Base-by-base conservation (phyloP, 2,113 vertebrate species). In the Anser cygnoides region DNA sequence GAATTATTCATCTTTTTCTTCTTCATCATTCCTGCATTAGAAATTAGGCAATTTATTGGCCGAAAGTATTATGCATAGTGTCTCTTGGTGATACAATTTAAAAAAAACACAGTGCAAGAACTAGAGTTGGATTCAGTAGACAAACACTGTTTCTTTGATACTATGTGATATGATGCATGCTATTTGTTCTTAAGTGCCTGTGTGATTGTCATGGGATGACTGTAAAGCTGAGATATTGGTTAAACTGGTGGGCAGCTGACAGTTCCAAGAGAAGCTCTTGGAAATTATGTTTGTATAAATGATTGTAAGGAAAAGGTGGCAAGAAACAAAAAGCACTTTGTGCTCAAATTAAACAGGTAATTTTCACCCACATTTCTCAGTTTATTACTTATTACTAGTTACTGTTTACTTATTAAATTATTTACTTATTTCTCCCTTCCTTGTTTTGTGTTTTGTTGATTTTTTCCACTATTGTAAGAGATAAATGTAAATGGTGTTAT, bases 11-110 rank as follows among this genome's bases (percentile, higher is more conserved):
- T 5, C 0, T 11, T 68, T 87, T 75, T 79, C 17, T 46, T 50
- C 20, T 78, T 84, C 5, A 17, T 77, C 67, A 72, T 76, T 5
- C 1, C 8, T 26, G 6, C 37, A 21, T 33, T 57, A 58, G 58
- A 80, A 66, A 77, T 66, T 5, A 62, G 52, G 10, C 2, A 50
- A 9, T 12, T n/a, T 39, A 68, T 50, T 54, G 12, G 10, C 11
- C 17, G 25, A 52, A 92, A 62, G 2, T 16, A n/a, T 31, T 70
- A 6, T 59, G 19, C 8, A 1, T 41, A 26, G 15, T 23, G 5
- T 29, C 0, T 0, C 33, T 39, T 49, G 66, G 11, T 11, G 18
- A 3, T 10, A 31, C 7, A 57, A 73, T 41, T 37, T 18, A 4
- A 28, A 84, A 72, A 72, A 88, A 41, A 0, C 3, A 22, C 4